Conservation (phyloP, 2,113 vertebrate species). For the Callaeas wilsoni region DNA sequence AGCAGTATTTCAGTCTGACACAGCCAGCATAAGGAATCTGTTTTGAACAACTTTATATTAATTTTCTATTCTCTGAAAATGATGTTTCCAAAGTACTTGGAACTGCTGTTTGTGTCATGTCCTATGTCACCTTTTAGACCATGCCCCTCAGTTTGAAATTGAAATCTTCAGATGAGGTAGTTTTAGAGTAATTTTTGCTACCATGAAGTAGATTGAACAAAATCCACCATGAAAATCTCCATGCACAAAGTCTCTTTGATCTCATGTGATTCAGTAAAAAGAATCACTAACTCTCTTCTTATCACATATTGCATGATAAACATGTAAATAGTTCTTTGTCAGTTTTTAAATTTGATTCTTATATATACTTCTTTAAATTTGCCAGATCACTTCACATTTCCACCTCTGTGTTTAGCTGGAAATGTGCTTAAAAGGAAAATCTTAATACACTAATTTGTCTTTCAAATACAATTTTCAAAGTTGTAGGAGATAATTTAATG, state of each 20-base stretch:
- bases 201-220: background rate
- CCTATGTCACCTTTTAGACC: background rate
- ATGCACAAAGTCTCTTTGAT: background rate
- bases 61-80: background rate
- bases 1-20: background rate
- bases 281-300: background rate
- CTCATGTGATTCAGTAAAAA: background rate
- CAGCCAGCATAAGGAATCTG: background rate
- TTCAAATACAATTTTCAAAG: conserved; percentile 53
- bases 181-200: background rate
- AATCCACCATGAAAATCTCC: background rate
- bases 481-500: conserved; percentile 51
- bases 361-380: background rate
- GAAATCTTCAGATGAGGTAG: background rate
- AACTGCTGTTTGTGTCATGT: background rate
- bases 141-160: background rate
- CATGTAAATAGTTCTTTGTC: background rate
- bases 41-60: background rate
- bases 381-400: background rate
- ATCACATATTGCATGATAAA: background rate
- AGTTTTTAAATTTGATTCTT: background rate
- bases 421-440: background rate
- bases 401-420: background rate
- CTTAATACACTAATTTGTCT: background rate
- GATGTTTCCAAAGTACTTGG: background rate